Base-by-base conservation (phyloP, 2,888 invertebrate species). In the Patella caerulea region DNA sequence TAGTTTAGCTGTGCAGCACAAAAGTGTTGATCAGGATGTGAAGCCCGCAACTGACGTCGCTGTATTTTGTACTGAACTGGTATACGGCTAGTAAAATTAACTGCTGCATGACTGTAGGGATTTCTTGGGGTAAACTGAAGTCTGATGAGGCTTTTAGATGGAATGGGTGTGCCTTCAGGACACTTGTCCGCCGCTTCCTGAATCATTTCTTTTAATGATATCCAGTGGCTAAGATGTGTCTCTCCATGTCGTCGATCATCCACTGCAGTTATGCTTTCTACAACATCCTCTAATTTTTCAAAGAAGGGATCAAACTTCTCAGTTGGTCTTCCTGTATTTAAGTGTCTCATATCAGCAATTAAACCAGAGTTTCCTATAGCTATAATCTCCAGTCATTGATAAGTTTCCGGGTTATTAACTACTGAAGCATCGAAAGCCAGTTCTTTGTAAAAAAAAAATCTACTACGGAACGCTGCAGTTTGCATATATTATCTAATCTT, bases 41-140 rank as follows among this genome's bases (percentile, higher is more conserved):
- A 59, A 9, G 12, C 12, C 9, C 59, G 12, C 9, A 59, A 15
- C 19, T 59, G n/a, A 9, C 59, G 12, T n/a, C 59, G 17, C n/a
- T 73, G 55, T 15, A 73, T 73, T 73, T 73, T 73, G 24, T 45
- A 53, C 52, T 72, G 72, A 5, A 72, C 72, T 11, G 11, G 52
- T 14, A 72, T 17, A 5, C 72, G 45, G 12, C 52, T 45, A 3
- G 19, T 72, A n/a, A 72, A 72, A 14, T 45, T 19, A 7, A 72
- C 5, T 17, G 73, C 73, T 53, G 52, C 54, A 45, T 73, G 52
- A 2, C 17, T 52, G n/a, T 72, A 73, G 2, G 73, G 73, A 73
- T 73, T 73, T 45, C 73, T 15, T 0, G 73, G 73, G 24, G 15
- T 45, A n/a, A 73, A 73, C n/a, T 73, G 73, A 15, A 73, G 54